phyloP scores from a whole-genome alignment of 2,888 invertebrate species.

The Desoria tigrina region DNA sequence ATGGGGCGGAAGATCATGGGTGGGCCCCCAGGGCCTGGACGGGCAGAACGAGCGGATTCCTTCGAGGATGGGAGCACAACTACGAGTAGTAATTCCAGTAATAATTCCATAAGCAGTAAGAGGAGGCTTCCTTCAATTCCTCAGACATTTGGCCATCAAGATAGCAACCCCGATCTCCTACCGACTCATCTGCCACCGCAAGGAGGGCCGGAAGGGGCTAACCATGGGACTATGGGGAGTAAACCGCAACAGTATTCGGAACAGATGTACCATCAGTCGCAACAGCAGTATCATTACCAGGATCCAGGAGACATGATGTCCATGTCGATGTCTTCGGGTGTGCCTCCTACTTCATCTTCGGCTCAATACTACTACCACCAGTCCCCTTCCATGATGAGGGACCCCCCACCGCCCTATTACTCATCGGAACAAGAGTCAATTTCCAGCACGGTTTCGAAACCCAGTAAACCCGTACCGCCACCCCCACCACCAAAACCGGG shows the following conservation, averaged over 20 bases:
- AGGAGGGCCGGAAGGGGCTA: background rate
- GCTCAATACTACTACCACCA: background rate
- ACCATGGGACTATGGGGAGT: background rate
- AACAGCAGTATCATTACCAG: constrained; percentile 7
- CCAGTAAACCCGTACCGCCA: constrained; percentile 41
- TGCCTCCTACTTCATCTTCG: constrained; percentile 10
- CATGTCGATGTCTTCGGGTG: background rate
- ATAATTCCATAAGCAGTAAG: constrained; percentile 44
- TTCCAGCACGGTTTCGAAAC: constrained; percentile 3
- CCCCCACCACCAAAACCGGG: constrained; percentile 52
- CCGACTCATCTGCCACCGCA: background rate
- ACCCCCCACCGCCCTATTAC: constrained; percentile 30
- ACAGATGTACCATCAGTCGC: background rate
- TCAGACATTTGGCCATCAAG: constrained; percentile 12
- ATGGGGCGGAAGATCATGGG: constrained; percentile 41
- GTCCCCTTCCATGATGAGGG: background rate
- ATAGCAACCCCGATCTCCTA: background rate
- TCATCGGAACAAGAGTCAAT: too few species aligned
- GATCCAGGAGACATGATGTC: constrained; percentile 19
- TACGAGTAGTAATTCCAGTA: constrained; percentile 29
- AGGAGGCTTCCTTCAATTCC: constrained; percentile 50
- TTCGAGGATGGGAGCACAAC: constrained; percentile 42
- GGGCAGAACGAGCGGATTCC: constrained; percentile 47
- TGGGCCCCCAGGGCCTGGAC: constrained; percentile 38
- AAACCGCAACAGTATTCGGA: constrained; percentile 2